Percentiles rank a stretch among this genome's conserved stretches.
Evolutionary conservation across 2,113 vertebrate species (phyloP).

Genomic region (Diphyllodes magnificus): DNA sequence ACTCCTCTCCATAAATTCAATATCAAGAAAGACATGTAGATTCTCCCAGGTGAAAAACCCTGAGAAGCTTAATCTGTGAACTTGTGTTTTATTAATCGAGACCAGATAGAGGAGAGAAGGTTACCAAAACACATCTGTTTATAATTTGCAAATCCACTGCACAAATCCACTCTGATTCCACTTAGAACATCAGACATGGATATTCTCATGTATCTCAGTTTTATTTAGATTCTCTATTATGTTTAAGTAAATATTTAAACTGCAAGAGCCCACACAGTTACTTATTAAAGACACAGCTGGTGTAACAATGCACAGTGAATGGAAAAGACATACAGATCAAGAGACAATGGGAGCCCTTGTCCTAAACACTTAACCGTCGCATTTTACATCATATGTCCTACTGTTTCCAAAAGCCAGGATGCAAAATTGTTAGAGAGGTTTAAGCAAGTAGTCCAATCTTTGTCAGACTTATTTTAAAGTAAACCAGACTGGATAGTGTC

Average conservation of each 20-base stretch:
- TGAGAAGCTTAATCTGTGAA: background rate
- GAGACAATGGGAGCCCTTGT: background rate
- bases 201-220: constrained; percentile 20
- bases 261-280: background rate
- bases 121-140: constrained; percentile 15
- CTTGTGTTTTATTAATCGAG: background rate
- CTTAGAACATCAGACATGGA: background rate
- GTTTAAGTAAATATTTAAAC: constrained; percentile 52
- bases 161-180: background rate
- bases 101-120: background rate
- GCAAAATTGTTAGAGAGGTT: background rate
- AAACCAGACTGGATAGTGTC: background rate
- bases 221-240: background rate
- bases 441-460: background rate
- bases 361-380: background rate
- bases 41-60: background rate
- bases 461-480: background rate
- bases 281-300: constrained; percentile 44
- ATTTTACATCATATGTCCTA: background rate
- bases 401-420: background rate
- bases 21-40: background rate
- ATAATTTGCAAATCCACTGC: background rate
- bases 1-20: background rate
- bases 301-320: background rate
- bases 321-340: background rate